Percentiles rank a stretch among this genome's conserved stretches.
These are phyloP conservation scores for Trichomalopsis sarcophagae DNA, from an alignment of 1,140 invertebrate genomes.

Conservation along the genomic window DNA sequence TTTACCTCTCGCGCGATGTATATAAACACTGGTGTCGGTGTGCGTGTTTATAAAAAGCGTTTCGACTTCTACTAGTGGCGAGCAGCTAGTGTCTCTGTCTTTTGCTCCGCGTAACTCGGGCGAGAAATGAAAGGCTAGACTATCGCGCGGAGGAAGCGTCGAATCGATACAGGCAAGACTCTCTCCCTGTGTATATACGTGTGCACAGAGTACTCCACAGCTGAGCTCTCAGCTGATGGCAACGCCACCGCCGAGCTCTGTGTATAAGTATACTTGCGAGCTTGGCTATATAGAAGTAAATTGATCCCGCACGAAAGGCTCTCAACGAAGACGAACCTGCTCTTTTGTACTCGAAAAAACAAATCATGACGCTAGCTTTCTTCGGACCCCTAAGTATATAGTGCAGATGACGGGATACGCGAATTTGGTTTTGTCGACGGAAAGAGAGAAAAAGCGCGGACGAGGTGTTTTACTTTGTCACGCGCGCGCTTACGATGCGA, in stretches of 20 bases:
- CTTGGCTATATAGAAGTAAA: background rate
- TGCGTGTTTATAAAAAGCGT: background rate
- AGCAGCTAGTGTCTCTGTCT: background rate
- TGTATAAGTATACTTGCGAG: background rate
- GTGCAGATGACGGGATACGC: background rate
- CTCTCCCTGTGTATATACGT: background rate
- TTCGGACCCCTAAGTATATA: background rate
- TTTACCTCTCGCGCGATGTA: background rate
- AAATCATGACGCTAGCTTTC: background rate
- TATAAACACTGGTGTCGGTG: background rate
- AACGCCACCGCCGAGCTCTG: conserved; percentile 20
- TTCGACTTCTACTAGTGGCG: no score
- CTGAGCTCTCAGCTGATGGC: conserved; percentile 54
- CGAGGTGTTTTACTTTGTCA: conserved; percentile 37
- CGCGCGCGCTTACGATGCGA: conserved; percentile 37
- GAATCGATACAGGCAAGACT: conserved; percentile 33
- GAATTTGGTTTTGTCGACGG: background rate
- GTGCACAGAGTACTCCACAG: conserved; percentile 31
- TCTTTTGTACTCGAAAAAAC: background rate
- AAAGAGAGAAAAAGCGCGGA: conserved; percentile 35
- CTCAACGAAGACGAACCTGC: background rate
- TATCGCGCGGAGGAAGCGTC: conserved; percentile 9
- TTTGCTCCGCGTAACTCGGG: background rate
- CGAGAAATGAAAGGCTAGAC: background rate
- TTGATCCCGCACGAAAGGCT: conserved; percentile 9